phyloP scores from a whole-genome alignment of 2,888 invertebrate genomes.

The Hypomecis atomaria region DNA sequence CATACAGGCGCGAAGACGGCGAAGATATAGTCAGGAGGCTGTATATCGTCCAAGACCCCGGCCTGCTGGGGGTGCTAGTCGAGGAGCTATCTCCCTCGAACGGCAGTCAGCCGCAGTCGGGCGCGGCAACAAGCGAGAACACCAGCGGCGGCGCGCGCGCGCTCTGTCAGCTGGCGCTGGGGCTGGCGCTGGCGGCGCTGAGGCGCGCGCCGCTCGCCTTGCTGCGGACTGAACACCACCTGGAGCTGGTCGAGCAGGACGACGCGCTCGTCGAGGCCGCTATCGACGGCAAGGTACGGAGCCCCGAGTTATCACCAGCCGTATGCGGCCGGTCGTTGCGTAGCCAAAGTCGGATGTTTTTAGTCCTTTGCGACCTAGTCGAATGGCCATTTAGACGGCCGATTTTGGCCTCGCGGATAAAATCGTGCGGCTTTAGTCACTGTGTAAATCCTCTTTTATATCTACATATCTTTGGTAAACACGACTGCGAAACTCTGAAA shows the following conservation, averaged over 20 bases:
- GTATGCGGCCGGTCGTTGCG: too few relatives aligned
- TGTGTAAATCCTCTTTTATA: too few relatives aligned
- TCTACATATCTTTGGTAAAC: too few relatives aligned
- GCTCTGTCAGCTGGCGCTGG: slow-evolving; percentile 68
- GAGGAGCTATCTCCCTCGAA: slow-evolving; percentile 75
- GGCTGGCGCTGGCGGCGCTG: slow-evolving; percentile 70
- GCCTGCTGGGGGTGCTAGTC: slow-evolving; percentile 81
- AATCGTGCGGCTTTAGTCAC: neutral
- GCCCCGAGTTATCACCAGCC: neutral
- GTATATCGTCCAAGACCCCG: slow-evolving; percentile 86
- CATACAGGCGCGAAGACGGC: slow-evolving; percentile 87
- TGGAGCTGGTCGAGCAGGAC: slow-evolving; percentile 88
- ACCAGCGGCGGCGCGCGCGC: slow-evolving; percentile 59
- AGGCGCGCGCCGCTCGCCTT: slow-evolving; percentile 75
- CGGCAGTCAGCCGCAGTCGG: slow-evolving; percentile 36
- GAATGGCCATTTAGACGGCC: too few relatives aligned
- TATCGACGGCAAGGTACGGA: slow-evolving; percentile 86
- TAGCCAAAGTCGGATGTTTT: too few relatives aligned
- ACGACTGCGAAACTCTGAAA: too few relatives aligned
- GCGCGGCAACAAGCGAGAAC: slow-evolving; percentile 35
- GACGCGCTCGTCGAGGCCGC: slow-evolving; percentile 92
- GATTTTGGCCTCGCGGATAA: too few relatives aligned
- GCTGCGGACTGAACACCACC: slow-evolving; percentile 47
- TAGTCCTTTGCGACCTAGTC: too few relatives aligned
- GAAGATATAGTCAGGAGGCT: slow-evolving; percentile 89